phyloP scores from a whole-genome alignment of 2,888 invertebrate genomes.

The Drosophila nr. fundita region DNA sequence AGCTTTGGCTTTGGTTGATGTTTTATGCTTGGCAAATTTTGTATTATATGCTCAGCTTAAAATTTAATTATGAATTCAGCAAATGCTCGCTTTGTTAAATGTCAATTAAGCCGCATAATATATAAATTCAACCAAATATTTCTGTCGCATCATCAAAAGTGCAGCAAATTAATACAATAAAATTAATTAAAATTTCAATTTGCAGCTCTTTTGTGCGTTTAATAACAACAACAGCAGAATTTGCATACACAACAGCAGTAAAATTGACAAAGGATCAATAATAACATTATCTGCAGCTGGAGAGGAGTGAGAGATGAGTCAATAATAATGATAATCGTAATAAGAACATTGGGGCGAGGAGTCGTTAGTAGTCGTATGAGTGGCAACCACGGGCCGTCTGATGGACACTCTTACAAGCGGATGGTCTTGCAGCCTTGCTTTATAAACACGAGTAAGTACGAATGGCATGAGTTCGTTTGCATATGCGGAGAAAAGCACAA shows the following conservation, averaged over 20 bases:
- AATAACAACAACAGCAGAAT: slow-evolving; percentile 10
- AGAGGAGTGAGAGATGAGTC: slow-evolving; percentile 8
- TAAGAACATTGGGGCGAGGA: slow-evolving; percentile 5
- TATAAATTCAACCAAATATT: slow-evolving; percentile 21
- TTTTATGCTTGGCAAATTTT: slow-evolving; percentile 11
- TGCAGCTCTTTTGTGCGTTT: slow-evolving; percentile 48
- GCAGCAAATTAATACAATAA: slow-evolving; percentile 46
- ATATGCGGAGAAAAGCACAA: slow-evolving; percentile 9
- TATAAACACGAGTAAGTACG: neutral
- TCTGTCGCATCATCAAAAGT: slow-evolving; percentile 62
- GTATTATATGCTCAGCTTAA: slow-evolving; percentile 3
- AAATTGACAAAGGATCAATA: slow-evolving; percentile 22
- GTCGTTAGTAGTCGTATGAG: slow-evolving; percentile 2
- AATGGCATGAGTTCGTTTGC: slow-evolving; percentile 7
- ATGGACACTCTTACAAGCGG: slow-evolving; percentile 32
- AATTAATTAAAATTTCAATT: slow-evolving; percentile 56
- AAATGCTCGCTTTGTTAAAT: slow-evolving; percentile 3
- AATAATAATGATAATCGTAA: slow-evolving; percentile 41
- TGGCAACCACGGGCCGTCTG: slow-evolving; percentile 1
- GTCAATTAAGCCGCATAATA: neutral
- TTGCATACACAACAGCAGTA: slow-evolving; percentile 19
- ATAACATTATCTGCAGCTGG: slow-evolving; percentile 33
- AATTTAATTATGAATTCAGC: slow-evolving; percentile 7
- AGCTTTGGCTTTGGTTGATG: slow-evolving; percentile 11
- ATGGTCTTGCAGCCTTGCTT: neutral